Percentiles rank a stretch among this genome's conserved stretches.
These are phyloP conservation scores for Colletes gigas DNA, from an alignment of 1,140 invertebrate genomes.

Conservation along the genomic window DNA sequence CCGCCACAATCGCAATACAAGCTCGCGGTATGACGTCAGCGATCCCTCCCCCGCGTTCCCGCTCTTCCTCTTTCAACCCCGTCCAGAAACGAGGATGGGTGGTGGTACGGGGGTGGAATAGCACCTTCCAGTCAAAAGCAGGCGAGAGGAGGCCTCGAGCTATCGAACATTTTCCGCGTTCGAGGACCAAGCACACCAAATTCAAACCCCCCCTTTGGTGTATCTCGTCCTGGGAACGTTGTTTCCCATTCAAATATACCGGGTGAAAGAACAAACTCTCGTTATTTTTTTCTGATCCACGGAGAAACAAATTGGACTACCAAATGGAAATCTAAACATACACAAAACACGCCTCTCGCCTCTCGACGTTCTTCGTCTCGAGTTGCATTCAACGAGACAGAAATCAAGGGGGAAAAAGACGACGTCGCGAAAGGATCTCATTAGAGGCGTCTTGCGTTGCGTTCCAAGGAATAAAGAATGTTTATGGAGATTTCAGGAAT, in stretches of 20 bases:
- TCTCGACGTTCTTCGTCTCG: background rate
- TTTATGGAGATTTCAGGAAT: background rate
- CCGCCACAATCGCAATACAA: background rate
- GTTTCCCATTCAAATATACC: background rate
- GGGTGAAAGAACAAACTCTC: too few species aligned
- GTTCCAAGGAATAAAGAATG: background rate
- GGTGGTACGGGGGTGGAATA: background rate
- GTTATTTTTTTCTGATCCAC: background rate
- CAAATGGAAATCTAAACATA: background rate
- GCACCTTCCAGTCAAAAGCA: slow-evolving; percentile 24
- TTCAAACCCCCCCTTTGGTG: background rate
- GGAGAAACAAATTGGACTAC: slow-evolving; percentile 1
- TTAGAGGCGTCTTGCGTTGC: background rate
- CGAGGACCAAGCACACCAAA: background rate
- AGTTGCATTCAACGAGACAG: background rate
- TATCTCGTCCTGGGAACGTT: background rate
- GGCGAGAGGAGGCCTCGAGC: background rate
- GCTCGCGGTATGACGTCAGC: slow-evolving; percentile 13
- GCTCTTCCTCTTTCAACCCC: background rate
- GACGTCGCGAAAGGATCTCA: background rate
- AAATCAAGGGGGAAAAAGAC: background rate
- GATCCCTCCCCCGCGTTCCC: background rate
- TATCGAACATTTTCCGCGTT: slow-evolving; percentile 21
- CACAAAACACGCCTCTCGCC: too few species aligned
- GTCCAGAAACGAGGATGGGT: background rate